These are phyloP conservation scores for Theocolax elegans DNA, from an alignment of 1,140 invertebrate species.

Conservation along the genomic window DNA sequence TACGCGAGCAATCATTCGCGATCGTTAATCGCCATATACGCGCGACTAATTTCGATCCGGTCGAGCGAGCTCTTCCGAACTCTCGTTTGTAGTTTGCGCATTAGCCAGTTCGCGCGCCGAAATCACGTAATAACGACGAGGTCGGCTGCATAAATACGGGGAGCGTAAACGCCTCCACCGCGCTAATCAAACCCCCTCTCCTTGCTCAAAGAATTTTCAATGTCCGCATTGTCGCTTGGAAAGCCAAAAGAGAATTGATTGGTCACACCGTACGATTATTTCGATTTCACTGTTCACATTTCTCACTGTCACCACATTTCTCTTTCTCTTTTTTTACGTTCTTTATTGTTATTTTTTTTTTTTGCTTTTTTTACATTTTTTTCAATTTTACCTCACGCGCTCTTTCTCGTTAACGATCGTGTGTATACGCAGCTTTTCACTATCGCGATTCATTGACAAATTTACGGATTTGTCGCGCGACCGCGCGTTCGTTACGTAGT, in stretches of 20 bases:
- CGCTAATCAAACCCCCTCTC: slow-evolving; percentile 57
- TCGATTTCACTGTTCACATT: slow-evolving; percentile 47
- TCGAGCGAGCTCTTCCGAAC: neutral
- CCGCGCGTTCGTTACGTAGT: neutral
- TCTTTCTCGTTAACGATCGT: slow-evolving; percentile 10
- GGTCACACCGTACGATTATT: slow-evolving; percentile 49
- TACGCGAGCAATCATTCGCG: slow-evolving; percentile 39
- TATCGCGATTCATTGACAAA: slow-evolving; percentile 30
- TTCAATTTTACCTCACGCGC: neutral
- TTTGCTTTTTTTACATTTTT: neutral
- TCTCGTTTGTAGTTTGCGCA: slow-evolving; percentile 47
- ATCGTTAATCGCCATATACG: slow-evolving; percentile 51
- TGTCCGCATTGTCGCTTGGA: slow-evolving; percentile 35
- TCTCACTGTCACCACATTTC: neutral
- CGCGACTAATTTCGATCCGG: slow-evolving; percentile 27
- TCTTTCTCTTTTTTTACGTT: neutral
- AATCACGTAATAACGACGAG: slow-evolving; percentile 56
- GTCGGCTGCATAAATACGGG: slow-evolving; percentile 60
- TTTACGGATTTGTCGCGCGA: slow-evolving; percentile 21
- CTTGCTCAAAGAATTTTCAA: slow-evolving; percentile 63
- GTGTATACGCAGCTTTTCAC: slow-evolving; percentile 25
- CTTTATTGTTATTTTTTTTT: slow-evolving; percentile 2
- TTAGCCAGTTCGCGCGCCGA: slow-evolving; percentile 49
- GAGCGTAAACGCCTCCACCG: slow-evolving; percentile 3
- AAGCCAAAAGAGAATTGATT: slow-evolving; percentile 58